Percentiles rank a stretch among this genome's conserved stretches.
phyloP scores from a whole-genome alignment of 1,140 invertebrate genomes.

The Monochamus saltuarius region DNA sequence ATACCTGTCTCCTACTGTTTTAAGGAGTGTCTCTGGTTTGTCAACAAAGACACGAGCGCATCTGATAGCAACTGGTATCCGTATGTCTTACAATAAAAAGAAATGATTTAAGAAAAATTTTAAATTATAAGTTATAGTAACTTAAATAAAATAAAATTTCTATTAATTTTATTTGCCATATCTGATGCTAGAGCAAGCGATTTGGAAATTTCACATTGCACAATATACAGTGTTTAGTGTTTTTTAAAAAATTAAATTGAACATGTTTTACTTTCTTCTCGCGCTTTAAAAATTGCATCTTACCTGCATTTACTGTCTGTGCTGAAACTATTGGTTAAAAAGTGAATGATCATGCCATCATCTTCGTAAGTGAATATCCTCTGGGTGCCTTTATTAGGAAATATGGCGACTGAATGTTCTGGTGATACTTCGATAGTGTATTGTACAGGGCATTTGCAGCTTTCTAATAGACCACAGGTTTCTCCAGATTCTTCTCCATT shows the following conservation, averaged over 20 bases:
- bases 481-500: slow-evolving; percentile 32
- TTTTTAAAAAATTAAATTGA: no score
- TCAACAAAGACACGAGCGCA: no score
- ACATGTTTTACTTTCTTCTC: no score
- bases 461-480: slow-evolving; percentile 38
- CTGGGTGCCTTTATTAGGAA: slow-evolving; percentile 37
- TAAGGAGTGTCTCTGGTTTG: not conserved
- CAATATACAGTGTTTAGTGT: no score
- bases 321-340: slow-evolving; percentile 43
- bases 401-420: slow-evolving; percentile 27
- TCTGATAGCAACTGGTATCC: not conserved
- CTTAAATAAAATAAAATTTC: no score
- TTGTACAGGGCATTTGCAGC: slow-evolving; percentile 41
- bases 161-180: no score
- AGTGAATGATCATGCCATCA: slow-evolving; percentile 33
- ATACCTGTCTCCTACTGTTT: not conserved
- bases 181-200: no score
- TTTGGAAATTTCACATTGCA: no score
- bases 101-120: no score
- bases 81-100: not conserved
- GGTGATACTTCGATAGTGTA: slow-evolving; percentile 41
- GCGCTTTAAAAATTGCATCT: no score
- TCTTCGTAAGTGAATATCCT: slow-evolving; percentile 41
- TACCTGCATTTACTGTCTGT: slow-evolving; percentile 37
- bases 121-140: no score